Percentiles rank a stretch among this genome's conserved stretches.
These are phyloP conservation scores for Hydractinia echinata DNA, from an alignment of 30 jellyfish, hydroid and myxozoan species.

Conservation along the genomic window DNA sequence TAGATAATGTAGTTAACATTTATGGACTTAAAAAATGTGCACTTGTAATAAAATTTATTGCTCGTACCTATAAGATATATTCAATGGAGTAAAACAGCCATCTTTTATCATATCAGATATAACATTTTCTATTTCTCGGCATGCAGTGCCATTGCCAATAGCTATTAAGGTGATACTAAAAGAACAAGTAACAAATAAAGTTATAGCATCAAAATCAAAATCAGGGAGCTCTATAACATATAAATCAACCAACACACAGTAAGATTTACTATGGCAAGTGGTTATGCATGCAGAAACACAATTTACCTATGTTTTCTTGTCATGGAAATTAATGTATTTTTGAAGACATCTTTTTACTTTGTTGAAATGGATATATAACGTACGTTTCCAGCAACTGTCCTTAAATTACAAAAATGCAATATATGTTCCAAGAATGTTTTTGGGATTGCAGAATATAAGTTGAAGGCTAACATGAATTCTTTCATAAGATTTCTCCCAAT, in stretches of 20 bases:
- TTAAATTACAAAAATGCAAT: background rate
- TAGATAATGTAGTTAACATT: background rate
- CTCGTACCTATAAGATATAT: background rate
- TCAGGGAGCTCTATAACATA: background rate
- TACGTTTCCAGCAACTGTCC: slow-evolving; percentile 59
- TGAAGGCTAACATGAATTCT: no score
- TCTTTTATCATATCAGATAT: slow-evolving; percentile 44
- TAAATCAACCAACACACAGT: background rate
- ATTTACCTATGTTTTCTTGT: no score
- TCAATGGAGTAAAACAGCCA: slow-evolving; percentile 21
- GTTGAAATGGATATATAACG: slow-evolving; percentile 51
- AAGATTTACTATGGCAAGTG: no score
- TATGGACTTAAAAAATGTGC: background rate
- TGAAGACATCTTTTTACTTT: no score
- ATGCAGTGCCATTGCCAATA: slow-evolving; percentile 89
- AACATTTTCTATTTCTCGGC: slow-evolving; percentile 70
- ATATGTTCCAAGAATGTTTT: no score
- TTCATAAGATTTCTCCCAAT: no score
- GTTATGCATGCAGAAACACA: no score
- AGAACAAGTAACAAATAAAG: background rate
- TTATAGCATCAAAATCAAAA: background rate
- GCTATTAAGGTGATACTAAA: slow-evolving; percentile 59
- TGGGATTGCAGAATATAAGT: no score
- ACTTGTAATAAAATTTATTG: background rate
- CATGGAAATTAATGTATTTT: no score